These are phyloP conservation scores for Limnephilus marmoratus DNA, from an alignment of 2,888 invertebrate species.

Conservation along the genomic window DNA sequence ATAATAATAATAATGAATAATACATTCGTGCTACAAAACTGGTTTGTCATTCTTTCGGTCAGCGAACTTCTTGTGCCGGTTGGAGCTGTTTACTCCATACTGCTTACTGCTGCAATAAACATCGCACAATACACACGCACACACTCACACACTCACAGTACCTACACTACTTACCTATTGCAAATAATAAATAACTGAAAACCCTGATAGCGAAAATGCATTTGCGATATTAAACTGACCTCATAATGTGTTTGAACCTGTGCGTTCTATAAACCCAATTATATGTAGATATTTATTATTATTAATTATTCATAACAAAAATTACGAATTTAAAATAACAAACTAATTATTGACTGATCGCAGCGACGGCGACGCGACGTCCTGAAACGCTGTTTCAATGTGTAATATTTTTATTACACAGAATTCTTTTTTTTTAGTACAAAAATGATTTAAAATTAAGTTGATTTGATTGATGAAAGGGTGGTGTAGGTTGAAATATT, in stretches of 20 bases:
- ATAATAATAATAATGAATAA: not conserved
- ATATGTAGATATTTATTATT: not conserved
- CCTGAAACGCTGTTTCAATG: too few relatives aligned
- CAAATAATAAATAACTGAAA: not conserved
- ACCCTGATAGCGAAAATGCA: not conserved
- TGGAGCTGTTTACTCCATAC: conserved; percentile 10
- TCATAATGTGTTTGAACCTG: not conserved
- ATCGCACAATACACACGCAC: not conserved
- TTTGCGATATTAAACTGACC: not conserved
- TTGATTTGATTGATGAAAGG: too few relatives aligned
- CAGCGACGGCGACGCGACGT: too few relatives aligned
- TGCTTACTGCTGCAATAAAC: conserved; percentile 11
- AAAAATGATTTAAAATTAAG: too few relatives aligned
- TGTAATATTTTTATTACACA: too few relatives aligned
- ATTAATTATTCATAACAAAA: not conserved
- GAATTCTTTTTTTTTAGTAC: too few relatives aligned
- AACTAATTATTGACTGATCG: too few relatives aligned
- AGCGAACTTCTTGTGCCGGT: conserved; percentile 15
- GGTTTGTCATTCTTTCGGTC: conserved; percentile 21
- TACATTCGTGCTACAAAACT: not conserved
- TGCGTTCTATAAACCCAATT: not conserved
- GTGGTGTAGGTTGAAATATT: too few relatives aligned
- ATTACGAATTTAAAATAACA: too few relatives aligned
- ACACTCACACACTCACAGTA: too few relatives aligned
- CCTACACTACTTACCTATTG: not conserved